Conservation (phyloP, 2,888 invertebrate genomes). For the Oxystoma pomonae region DNA sequence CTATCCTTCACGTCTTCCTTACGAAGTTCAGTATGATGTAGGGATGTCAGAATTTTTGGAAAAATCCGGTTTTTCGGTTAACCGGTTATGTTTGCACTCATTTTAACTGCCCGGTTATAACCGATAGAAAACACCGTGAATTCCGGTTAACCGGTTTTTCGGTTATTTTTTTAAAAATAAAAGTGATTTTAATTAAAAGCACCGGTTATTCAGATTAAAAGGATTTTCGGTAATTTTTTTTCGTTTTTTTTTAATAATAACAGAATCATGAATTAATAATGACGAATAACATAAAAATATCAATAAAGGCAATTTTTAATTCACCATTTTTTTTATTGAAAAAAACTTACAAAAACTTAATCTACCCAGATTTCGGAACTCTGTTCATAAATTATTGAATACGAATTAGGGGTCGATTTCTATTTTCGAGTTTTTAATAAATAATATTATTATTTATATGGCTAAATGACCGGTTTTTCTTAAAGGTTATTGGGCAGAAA, state of each 20-base stretch:
- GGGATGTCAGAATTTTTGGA: background rate
- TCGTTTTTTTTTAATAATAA: background rate
- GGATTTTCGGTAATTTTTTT: background rate
- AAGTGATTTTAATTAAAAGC: background rate
- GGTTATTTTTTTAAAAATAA: background rate
- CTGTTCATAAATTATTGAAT: too few relatives aligned
- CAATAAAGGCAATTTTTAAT: background rate
- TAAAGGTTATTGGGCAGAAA: too few relatives aligned
- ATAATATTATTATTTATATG: too few relatives aligned
- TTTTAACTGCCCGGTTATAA: background rate
- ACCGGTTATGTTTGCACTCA: background rate
- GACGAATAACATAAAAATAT: background rate
- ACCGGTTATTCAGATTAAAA: background rate
- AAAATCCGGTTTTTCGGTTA: background rate
- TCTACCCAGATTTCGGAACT: background rate
- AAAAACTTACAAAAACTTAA: background rate
- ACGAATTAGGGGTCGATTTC: too few relatives aligned
- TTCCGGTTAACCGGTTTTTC: background rate
- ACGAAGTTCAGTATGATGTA: too few relatives aligned
- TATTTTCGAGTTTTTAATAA: too few relatives aligned
- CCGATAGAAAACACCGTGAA: background rate
- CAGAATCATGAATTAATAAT: background rate
- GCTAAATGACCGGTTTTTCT: too few relatives aligned
- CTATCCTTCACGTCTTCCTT: too few relatives aligned
- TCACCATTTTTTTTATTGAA: background rate